These are phyloP conservation scores for Drosophila takahashii DNA, from an alignment of 1,140 invertebrate genomes.

Conservation along the genomic window DNA sequence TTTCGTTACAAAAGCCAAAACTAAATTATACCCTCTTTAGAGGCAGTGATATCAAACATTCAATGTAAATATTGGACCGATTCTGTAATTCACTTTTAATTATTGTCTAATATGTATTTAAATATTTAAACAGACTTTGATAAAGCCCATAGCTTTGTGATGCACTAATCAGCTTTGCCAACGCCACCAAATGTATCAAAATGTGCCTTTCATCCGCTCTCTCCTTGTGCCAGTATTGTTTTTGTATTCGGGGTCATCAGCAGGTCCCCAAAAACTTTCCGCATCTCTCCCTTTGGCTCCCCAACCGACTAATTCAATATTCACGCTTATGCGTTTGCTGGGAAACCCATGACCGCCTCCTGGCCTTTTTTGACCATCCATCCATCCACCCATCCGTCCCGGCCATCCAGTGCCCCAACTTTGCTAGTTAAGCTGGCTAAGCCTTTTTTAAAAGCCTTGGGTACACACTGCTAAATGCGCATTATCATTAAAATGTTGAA, in stretches of 20 bases:
- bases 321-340: conserved; percentile 68
- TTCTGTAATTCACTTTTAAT: conserved; percentile 30
- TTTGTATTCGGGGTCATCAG: conserved; percentile 30
- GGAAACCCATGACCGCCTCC: conserved; percentile 9
- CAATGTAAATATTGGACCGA: neutral
- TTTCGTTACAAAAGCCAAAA: neutral
- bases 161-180: conserved; percentile 24
- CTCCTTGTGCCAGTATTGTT: conserved; percentile 22
- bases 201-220: conserved; percentile 7
- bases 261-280: conserved; percentile 40
- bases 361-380: conserved; percentile 6
- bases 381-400: conserved; percentile 9
- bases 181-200: conserved; percentile 10
- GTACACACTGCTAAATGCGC: conserved; percentile 82
- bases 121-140: neutral
- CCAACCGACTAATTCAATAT: conserved; percentile 69
- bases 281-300: neutral
- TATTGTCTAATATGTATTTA: neutral
- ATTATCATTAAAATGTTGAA: conserved; percentile 83
- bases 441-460: conserved; percentile 81
- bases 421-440: conserved; percentile 82
- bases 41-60: neutral
- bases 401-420: conserved; percentile 47
- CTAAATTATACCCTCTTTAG: neutral
- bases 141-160: conserved; percentile 12